Base-by-base conservation (phyloP, 2,797 vertebrate genomes). In the Enteromius mattozi region DNA sequence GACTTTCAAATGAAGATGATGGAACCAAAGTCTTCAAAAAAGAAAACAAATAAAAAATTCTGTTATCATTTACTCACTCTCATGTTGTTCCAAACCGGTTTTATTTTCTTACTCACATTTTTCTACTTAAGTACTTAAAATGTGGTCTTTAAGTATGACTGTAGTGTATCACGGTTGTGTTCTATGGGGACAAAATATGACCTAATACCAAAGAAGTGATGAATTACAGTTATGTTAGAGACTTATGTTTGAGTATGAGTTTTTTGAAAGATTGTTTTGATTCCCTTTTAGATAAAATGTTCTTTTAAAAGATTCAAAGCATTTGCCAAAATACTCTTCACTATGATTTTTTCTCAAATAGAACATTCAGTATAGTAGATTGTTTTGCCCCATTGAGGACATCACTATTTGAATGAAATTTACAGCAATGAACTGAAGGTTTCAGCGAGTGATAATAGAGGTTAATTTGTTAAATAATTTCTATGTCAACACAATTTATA, bases 201-300 rank as follows among this genome's bases (percentile, higher is more conserved):
- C n/a, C n/a, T 56, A 70, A 81, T 59, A 71, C 51, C 51, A 71
- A 81, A 71, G 49, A 71, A 71, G 10, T 59, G 12, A 71, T 70
- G 9, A 70, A 74, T 82, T 74, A 74, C 45, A 33, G 71, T 33
- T n/a, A n/a, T n/a, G 21, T 56, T 74, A 27, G 24, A 30, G 45
- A 30, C 24, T 71, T 4, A 16, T 45, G 40, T 45, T 27, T 7
- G 42, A 47, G n/a, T 45, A 8, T 42, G 0, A 16, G 13, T 71
- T 27, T 17, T 7, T 45, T 7, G 7, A 24, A 42, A 70, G 13
- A 8, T 24, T 61, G 14, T 17, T 63, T 78, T 30, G 1, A 65
- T 78, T 33, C 19, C 21, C 14, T n/a, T 68, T 79, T 24, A 70
- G n/a, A 24, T 45, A 42, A 3, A 45, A n/a, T 80, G 3, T 1